Evolutionary conservation across 2,113 vertebrate species (phyloP).

Genomic region (Leucoraja erinaceus): DNA sequence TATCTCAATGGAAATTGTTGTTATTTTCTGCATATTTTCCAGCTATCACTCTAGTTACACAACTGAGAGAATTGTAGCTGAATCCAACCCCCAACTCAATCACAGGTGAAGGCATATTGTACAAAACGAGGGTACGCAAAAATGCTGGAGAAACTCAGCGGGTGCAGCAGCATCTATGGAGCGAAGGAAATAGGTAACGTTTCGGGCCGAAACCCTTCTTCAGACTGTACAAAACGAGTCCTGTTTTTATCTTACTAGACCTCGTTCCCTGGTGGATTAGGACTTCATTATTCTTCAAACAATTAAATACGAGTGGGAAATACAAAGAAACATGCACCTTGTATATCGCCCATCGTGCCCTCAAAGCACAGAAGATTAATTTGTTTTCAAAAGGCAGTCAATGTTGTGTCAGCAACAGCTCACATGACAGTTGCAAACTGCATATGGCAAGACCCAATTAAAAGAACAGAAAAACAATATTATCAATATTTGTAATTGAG

Average conservation of each 20-base stretch:
- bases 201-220: too few species aligned
- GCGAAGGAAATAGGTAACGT: too few species aligned
- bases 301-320: neutral
- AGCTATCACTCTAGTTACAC: neutral
- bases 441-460: neutral
- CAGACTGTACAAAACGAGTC: neutral
- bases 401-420: neutral
- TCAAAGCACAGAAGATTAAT: neutral
- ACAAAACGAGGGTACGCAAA: too few species aligned
- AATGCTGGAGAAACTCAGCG: too few species aligned
- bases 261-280: neutral
- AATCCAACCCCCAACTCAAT: neutral
- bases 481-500: neutral
- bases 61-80: neutral
- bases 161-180: too few species aligned
- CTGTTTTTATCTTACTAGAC: neutral
- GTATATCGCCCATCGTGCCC: neutral
- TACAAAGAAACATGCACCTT: neutral
- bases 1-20: too few species aligned
- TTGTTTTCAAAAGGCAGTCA: neutral
- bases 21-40: too few species aligned
- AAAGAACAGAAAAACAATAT: neutral
- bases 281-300: conserved; percentile 1
- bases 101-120: neutral
- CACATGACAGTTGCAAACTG: neutral